These are phyloP conservation scores for Aegotheles bennettii DNA, from an alignment of 2,113 vertebrate species.

Conservation along the genomic window DNA sequence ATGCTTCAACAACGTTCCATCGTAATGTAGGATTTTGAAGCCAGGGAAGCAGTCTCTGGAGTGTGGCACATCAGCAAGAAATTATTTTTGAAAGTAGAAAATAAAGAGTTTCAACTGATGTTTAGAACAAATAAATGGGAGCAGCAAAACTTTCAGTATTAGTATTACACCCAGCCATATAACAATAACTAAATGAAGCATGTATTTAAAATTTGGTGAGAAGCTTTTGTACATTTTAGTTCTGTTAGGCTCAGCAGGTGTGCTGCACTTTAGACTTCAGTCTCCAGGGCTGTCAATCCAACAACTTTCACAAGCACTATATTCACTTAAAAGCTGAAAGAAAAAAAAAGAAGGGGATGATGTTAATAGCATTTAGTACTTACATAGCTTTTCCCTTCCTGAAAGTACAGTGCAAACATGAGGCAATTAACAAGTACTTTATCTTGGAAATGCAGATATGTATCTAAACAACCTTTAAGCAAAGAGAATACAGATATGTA, in stretches of 20 bases:
- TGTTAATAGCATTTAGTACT: slow-evolving; percentile 45
- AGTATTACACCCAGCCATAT: not conserved
- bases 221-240: slow-evolving; percentile 33
- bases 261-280: slow-evolving; percentile 61
- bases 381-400: not conserved
- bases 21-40: not conserved
- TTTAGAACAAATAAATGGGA: slow-evolving; percentile 29
- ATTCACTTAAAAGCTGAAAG: slow-evolving; percentile 34
- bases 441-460: not conserved
- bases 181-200: slow-evolving; percentile 54
- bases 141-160: not conserved
- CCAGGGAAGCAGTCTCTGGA: not conserved
- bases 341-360: slow-evolving; percentile 34
- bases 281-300: slow-evolving; percentile 58
- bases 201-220: slow-evolving; percentile 52
- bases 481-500: not conserved
- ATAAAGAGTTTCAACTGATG: not conserved
- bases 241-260: slow-evolving; percentile 56
- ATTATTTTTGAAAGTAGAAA: slow-evolving; percentile 12
- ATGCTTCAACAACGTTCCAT: not conserved
- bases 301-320: slow-evolving; percentile 12
- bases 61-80: not conserved
- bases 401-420: not conserved
- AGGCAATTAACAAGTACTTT: slow-evolving; percentile 37
- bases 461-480: slow-evolving; percentile 22